phyloP scores from a whole-genome alignment of 2,113 vertebrate genomes.

The Catharus bicknelli region DNA sequence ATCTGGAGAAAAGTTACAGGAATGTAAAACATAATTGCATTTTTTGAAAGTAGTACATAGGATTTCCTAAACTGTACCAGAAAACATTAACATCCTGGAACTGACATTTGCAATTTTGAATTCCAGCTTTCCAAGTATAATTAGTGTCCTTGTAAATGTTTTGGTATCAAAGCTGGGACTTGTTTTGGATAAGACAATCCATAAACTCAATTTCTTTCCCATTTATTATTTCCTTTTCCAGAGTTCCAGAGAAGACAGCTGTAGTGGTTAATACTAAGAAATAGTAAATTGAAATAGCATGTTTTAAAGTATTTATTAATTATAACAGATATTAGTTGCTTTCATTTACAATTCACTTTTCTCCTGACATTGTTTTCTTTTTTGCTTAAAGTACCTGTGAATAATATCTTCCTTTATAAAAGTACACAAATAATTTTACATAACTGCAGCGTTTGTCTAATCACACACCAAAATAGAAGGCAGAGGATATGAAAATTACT shows the following conservation, averaged over 20 bases:
- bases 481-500: slow-evolving; percentile 39
- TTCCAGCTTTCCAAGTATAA: background rate
- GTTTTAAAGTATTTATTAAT: background rate
- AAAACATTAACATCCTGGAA: background rate
- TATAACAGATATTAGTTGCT: background rate
- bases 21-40: background rate
- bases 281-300: background rate
- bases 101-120: slow-evolving; percentile 2
- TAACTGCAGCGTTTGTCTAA: slow-evolving; percentile 6
- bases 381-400: background rate
- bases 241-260: background rate
- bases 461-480: background rate
- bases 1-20: slow-evolving; percentile 1
- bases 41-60: background rate
- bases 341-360: background rate
- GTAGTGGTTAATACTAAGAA: background rate
- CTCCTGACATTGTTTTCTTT: background rate
- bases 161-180: background rate
- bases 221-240: background rate
- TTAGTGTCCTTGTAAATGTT: slow-evolving; percentile 3
- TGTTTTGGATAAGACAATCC: background rate
- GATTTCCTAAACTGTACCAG: slow-evolving; percentile 12
- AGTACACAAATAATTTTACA: background rate
- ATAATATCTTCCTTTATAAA: background rate
- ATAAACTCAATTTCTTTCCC: background rate